Base-by-base conservation (phyloP, 92 coral and sea anemone genomes). In the Chrysogorgia sp. region DNA sequence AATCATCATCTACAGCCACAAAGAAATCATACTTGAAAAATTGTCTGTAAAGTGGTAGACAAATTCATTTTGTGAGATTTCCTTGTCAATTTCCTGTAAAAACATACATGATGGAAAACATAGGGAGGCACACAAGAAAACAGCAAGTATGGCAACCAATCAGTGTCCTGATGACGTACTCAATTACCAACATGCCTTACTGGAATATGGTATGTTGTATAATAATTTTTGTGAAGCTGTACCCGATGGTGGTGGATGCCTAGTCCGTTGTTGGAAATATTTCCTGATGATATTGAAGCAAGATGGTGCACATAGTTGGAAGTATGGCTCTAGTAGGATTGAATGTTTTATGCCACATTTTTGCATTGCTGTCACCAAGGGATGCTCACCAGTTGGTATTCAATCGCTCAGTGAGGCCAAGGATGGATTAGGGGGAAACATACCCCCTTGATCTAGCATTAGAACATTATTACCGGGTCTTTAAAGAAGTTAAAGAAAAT, bases 321-420 rank as follows among this genome's bases (percentile, higher is more conserved):
- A 85, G 37, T 82, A 89, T 86, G n/a, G 87, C 92, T n/a, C 79
- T 89, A 21, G 88, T 86, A 78, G 90, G 88, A 62, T 57, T 89
- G 40, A 68, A 71, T 52, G 50, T 86, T 58, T 64, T 89, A 50
- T 82, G 83, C 65, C 92, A 89, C 67, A 81, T 89, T 1, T 63
- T 82, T 89, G 92, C 85, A 45, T 37, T 89, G 63, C 87, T 89
- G 41, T 72, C 90, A 19, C 92, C 90, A 22, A 66, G 67, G 43
- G 83, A 79, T 82, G 79, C 88, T 19, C 92, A 89, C 75, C 78
- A 63, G 45, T 84, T 82, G 53, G 56, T 89, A 19, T 89, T 90
- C 88, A 89, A 89, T 71, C 61, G 90, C 70, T 81, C 87, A 75
- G 92, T 83, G 35, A 30, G 60, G 66, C 30, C 69, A 3, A 86